Percentiles rank a stretch among this genome's conserved stretches.
Conservation (phyloP, 2,888 invertebrate species). For the Cataglyphis rosenhaueri region DNA sequence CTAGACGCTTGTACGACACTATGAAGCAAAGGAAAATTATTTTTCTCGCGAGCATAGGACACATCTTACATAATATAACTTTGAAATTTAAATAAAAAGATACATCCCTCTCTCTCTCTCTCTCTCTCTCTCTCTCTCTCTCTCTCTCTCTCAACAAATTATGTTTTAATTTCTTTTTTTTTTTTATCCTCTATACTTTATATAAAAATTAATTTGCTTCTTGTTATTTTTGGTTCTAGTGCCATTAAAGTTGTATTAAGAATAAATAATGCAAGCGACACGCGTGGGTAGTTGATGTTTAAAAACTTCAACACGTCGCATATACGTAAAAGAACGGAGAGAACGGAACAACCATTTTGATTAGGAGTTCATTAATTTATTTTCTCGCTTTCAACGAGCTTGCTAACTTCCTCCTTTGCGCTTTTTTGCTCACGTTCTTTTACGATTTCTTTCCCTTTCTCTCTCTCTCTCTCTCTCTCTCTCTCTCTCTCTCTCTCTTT, state of each 20-base stretch:
- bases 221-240: not conserved
- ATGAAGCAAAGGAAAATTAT: not conserved
- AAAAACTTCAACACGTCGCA: slow-evolving; percentile 26
- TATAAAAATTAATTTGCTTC: slow-evolving; percentile 15
- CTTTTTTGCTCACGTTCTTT: slow-evolving; percentile 44
- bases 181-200: not conserved
- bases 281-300: slow-evolving; percentile 30
- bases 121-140: not conserved
- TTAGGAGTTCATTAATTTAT: slow-evolving; percentile 58
- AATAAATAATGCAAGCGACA: not conserved
- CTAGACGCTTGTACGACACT: not conserved
- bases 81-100: slow-evolving; percentile 6
- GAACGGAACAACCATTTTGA: slow-evolving; percentile 49
- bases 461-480: slow-evolving; percentile 43
- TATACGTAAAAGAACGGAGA: slow-evolving; percentile 17
- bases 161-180: not conserved
- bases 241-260: slow-evolving; percentile 3
- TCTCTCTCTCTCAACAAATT: not conserved
- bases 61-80: not conserved
- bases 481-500: slow-evolving; percentile 48
- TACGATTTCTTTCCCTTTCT: slow-evolving; percentile 24
- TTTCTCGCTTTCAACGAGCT: slow-evolving; percentile 52
- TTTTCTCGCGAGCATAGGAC: not conserved
- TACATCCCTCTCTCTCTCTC: not conserved
- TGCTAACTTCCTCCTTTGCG: slow-evolving; percentile 50